A percentile compares a stretch with the other conserved stretches of the same genome.
Evolutionary conservation across 1,140 invertebrate genomes (phyloP).

Genomic region (Lutraria rhynchaena): DNA sequence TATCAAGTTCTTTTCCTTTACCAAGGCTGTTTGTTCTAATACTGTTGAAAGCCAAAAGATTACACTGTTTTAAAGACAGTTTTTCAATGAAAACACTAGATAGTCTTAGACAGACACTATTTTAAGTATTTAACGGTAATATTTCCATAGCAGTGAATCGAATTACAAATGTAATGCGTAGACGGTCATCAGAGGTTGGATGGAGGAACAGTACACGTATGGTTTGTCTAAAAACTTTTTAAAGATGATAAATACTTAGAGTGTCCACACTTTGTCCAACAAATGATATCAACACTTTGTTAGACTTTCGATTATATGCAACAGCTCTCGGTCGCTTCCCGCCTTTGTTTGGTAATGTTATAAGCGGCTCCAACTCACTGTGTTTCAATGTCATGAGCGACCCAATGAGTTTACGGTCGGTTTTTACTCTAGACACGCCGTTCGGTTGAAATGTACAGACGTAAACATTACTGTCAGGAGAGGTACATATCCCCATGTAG

Average conservation of each 20-base stretch:
- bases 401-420: not conserved
- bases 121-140: no score
- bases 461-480: not conserved
- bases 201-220: no score
- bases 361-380: constrained; percentile 20
- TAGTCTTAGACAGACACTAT: no score
- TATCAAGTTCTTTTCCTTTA: no score
- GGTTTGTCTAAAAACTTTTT: no score
- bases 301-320: constrained; percentile 15
- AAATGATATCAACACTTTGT: constrained; percentile 30
- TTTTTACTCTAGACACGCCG: constrained; percentile 23
- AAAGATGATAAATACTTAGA: constrained; percentile 24
- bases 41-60: no score
- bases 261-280: constrained; percentile 42
- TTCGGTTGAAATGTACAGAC: constrained; percentile 40
- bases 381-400: constrained; percentile 6
- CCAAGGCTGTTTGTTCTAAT: no score
- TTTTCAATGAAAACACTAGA: no score
- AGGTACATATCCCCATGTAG: constrained; percentile 40
- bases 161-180: no score
- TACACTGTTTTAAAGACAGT: no score
- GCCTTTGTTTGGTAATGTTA: constrained; percentile 31
- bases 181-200: no score
- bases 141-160: no score
- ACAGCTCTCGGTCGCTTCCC: constrained; percentile 37